Evolutionary conservation across 1,140 invertebrate species (phyloP).

Genomic region (Carposina sasakii): DNA sequence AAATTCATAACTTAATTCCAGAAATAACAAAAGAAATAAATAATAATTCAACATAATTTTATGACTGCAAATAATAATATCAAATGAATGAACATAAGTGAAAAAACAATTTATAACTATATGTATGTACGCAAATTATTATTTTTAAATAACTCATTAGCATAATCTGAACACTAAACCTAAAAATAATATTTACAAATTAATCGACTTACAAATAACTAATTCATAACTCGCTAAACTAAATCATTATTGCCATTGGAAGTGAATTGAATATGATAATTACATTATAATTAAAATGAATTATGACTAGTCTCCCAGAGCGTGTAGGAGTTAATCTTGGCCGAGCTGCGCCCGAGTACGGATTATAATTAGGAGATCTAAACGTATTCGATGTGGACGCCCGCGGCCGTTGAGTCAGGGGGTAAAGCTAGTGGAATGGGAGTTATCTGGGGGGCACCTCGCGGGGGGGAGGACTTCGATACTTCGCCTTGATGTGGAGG

Average conservation of each 20-base stretch:
- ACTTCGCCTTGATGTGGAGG: conserved; percentile 82
- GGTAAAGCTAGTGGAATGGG: conserved; percentile 56
- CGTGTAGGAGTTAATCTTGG: too few relatives aligned
- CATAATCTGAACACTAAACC: too few relatives aligned
- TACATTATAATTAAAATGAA: conserved; percentile 47
- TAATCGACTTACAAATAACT: too few relatives aligned
- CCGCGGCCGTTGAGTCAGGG: too few relatives aligned
- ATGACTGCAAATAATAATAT: conserved; percentile 17
- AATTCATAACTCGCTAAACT: too few relatives aligned
- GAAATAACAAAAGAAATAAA: too few relatives aligned
- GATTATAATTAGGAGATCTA: conserved; percentile 61
- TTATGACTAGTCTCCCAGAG: conserved; percentile 63
- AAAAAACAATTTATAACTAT: conserved; percentile 17
- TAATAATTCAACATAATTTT: not conserved
- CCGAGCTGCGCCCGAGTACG: too few relatives aligned
- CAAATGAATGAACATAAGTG: conserved; percentile 23
- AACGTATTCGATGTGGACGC: too few relatives aligned
- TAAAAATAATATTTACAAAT: too few relatives aligned
- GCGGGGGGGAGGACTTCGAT: conserved; percentile 77
- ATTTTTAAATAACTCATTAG: too few relatives aligned
- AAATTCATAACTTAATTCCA: too few relatives aligned
- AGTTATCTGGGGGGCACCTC: conserved; percentile 70
- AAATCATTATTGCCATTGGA: conserved; percentile 42
- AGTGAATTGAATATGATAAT: conserved; percentile 20
- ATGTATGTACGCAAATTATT: too few relatives aligned